Evolutionary conservation across 2,888 invertebrate species (phyloP), one percentile per base, ranked within the genome.

Genomic region (Eudasyphora cyanicolor): DNA sequence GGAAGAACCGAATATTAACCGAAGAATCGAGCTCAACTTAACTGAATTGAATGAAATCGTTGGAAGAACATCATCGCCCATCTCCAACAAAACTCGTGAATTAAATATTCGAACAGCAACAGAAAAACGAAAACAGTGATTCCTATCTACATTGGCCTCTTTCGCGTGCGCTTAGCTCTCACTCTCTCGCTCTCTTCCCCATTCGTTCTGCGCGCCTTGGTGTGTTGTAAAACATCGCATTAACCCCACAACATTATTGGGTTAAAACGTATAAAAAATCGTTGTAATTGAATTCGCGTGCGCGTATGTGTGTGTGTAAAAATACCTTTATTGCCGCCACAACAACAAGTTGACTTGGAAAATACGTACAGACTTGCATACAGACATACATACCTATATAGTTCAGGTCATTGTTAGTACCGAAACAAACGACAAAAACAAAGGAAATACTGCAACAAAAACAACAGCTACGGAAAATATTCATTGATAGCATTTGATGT

Each of bases 341-440:
- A 62, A 62, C 17, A 54, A 14, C 27, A 76, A 74, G n/a, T 45
- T 45, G 14, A 45, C 73, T 71, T n/a, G 51, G 51, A 19, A 29
- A 32, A 35, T 19, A 6, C 54, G 32, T 19, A 64, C 51, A 27
- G 5, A 5, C 1, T 35, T 10, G 45, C n/a, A 60, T 62, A 49
- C 62, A 51, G 69, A 67, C 67, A 70, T 29, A 35, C 10, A 42
- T 19, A 77, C 14, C 54, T 45, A 42, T 24, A 73, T 64, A 64
- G 51, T 51, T 32, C n/a, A 54, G 32, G 64, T 19, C 67, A 19
- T 67, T 67, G 70, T 80, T 78, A 76, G n/a, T n/a, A n/a, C n/a
- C n/a, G n/a, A 79, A 17, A 70, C 27, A 67, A 45, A 19, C 27
- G 67, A 21, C 57, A 62, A 74, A 64, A 71, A 45, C 12, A 67